Base-by-base conservation (phyloP, 2,113 vertebrate species). In the Edolisoma coerulescens region DNA sequence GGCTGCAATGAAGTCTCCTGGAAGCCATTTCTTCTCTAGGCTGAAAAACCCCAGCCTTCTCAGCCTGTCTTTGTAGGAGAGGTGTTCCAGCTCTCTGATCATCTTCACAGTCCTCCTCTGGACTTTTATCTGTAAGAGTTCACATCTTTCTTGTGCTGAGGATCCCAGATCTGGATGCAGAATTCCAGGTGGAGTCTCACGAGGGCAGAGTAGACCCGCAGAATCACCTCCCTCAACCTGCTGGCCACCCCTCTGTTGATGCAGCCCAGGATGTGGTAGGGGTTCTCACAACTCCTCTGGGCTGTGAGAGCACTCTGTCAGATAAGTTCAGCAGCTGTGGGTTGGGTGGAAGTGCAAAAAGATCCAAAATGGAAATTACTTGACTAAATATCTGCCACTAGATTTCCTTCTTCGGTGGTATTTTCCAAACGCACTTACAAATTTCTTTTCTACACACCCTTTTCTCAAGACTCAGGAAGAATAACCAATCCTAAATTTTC, bases 1-100 rank as follows among this genome's bases (percentile, higher is more conserved):
- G 53, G 35, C 9, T 0, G 0, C 18, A 5, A 9, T 28, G 33
- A 53, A 42, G 11, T n/a, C 54, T 27, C 15, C 45, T 33, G 2
- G 2, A 59, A 78, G 39, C 47, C 28, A 28, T 45, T 60, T 78
- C 23, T 52, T 69, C 73, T 39, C 54, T 60, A 37, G 19, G 14
- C 22, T 77, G 37, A 69, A 12, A 33, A 44, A 13, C 18, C 5
- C 18, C 33, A 37, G 27, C 7, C 12, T 39, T 60, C 39, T 45
- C 73, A 28, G 18, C 12, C 39, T 69, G 47, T 69, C 64, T 33
- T 37, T 37, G 45, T 39, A 61, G 23, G 27, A 33, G 5, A 61
- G n/a, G 39, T 53, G n/a, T 19, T 61, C 10, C 28, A 53, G 39
- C 47, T n/a, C 28, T 39, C 19, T 87, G 39, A 87, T 32, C 54